Evolutionary conservation across 2,888 invertebrate genomes (phyloP).

Genomic region (Polydrusus cervinus): DNA sequence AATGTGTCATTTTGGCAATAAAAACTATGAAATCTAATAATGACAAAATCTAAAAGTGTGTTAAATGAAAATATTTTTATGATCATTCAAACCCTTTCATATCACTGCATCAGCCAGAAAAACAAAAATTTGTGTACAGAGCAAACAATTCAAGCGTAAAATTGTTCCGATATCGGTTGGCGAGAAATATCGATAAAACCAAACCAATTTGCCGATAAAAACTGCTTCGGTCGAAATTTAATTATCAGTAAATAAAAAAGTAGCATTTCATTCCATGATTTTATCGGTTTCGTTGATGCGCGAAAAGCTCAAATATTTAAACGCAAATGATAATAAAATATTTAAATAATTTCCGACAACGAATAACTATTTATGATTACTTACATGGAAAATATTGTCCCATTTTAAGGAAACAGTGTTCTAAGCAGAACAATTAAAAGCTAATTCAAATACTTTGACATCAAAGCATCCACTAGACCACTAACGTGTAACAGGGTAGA

Average conservation of each 20-base stretch:
- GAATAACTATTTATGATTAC: too few relatives aligned
- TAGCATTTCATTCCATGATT: slow-evolving; percentile 13
- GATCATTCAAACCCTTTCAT: neutral
- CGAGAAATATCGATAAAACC: slow-evolving; percentile 27
- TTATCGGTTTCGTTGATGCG: slow-evolving; percentile 6
- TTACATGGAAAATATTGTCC: too few relatives aligned
- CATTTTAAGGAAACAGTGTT: too few relatives aligned
- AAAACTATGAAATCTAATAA: neutral
- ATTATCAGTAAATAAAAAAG: slow-evolving; percentile 29
- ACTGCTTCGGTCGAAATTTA: slow-evolving; percentile 12
- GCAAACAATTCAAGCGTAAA: slow-evolving; percentile 28
- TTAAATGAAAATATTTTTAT: slow-evolving; percentile 23
- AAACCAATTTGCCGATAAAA: slow-evolving; percentile 25
- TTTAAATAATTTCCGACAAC: too few relatives aligned
- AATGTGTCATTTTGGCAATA: neutral
- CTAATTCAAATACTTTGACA: too few relatives aligned
- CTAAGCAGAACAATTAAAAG: too few relatives aligned
- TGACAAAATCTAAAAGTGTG: slow-evolving; percentile 3
- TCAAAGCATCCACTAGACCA: too few relatives aligned
- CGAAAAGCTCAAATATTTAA: slow-evolving; percentile 12
- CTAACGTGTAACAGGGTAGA: too few relatives aligned
- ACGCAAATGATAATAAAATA: neutral
- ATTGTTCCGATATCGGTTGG: slow-evolving; percentile 25
- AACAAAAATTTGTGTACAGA: slow-evolving; percentile 18
- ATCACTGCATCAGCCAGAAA: slow-evolving; percentile 22